phyloP scores from a whole-genome alignment of 2,888 invertebrate genomes.

The Pelosia muscerda region DNA sequence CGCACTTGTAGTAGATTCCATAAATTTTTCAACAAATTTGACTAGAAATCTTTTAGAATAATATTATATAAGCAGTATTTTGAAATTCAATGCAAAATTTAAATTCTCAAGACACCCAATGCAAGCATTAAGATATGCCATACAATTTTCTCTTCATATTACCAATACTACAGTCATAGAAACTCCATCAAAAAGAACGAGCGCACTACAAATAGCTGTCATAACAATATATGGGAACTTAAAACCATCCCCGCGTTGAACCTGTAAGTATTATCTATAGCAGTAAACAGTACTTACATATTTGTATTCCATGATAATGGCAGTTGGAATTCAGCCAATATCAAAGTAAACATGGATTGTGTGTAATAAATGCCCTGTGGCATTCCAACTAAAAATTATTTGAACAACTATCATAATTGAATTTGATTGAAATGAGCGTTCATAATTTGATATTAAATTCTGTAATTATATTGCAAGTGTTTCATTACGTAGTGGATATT shows the following conservation, averaged over 20 bases:
- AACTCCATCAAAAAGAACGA: not conserved
- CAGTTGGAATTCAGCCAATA: conserved; percentile 42
- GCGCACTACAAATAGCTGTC: conserved; percentile 6
- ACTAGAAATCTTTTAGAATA: not conserved
- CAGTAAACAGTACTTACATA: conserved; percentile 19
- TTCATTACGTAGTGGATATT: conserved; percentile 10
- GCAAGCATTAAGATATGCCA: not conserved
- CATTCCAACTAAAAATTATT: conserved; percentile 32
- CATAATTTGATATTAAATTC: conserved; percentile 37
- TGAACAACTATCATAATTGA: conserved; percentile 35
- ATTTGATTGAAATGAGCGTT: conserved; percentile 41
- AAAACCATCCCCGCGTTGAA: conserved; percentile 16
- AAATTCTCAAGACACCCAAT: not conserved
- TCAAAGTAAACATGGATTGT: conserved; percentile 38
- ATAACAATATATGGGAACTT: conserved; percentile 20
- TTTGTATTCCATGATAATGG: conserved; percentile 23
- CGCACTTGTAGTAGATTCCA: too few relatives aligned
- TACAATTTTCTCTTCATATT: not conserved
- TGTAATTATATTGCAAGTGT: conserved; percentile 32
- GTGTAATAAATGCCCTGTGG: conserved; percentile 24
- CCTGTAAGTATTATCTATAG: conserved; percentile 12
- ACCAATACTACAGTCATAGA: conserved; percentile 1
- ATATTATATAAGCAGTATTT: not conserved
- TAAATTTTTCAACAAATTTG: not conserved
- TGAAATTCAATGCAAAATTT: not conserved